These are phyloP conservation scores for Micrasema minimum DNA, from an alignment of 1,140 invertebrate species.

Conservation along the genomic window DNA sequence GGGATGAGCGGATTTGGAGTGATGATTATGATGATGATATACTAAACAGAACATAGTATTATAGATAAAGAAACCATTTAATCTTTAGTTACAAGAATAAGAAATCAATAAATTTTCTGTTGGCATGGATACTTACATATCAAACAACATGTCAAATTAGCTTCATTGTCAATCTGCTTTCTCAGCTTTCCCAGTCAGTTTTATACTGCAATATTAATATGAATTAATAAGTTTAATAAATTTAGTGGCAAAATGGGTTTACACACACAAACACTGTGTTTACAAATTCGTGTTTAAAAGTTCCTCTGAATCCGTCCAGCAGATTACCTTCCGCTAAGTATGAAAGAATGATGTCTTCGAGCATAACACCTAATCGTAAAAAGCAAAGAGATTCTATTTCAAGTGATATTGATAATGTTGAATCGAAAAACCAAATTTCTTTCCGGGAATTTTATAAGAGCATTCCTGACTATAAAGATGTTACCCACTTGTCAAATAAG, in stretches of 20 bases:
- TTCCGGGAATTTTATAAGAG: conserved; percentile 74
- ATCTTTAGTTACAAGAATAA: no score
- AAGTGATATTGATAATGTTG: conserved; percentile 35
- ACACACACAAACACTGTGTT: conserved; percentile 68
- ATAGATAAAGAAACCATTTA: no score
- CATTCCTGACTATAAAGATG: conserved; percentile 76
- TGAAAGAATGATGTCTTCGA: conserved; percentile 66
- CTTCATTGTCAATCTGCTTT: no score
- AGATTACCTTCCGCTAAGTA: conserved; percentile 73
- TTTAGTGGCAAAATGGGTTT: conserved; percentile 38
- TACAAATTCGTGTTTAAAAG: conserved; percentile 72
- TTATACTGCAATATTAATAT: not conserved
- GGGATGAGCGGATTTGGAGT: no score
- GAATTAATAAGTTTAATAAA: not conserved
- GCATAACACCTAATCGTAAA: conserved; percentile 15
- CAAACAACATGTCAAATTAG: conserved; percentile 8
- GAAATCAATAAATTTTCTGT: conserved; percentile 20
- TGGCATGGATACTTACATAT: conserved; percentile 20
- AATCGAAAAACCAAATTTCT: conserved; percentile 61
- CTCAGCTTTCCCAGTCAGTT: not conserved
- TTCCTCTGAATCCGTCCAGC: conserved; percentile 73
- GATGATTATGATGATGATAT: no score
- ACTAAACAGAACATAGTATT: no score
- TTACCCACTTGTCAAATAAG: conserved; percentile 74
- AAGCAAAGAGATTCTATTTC: conserved; percentile 11